A percentile compares a stretch with the other conserved stretches of the same genome.
Evolutionary conservation across 1,140 invertebrate genomes (phyloP).

Genomic region (Scaptodrosophila lebanonensis): DNA sequence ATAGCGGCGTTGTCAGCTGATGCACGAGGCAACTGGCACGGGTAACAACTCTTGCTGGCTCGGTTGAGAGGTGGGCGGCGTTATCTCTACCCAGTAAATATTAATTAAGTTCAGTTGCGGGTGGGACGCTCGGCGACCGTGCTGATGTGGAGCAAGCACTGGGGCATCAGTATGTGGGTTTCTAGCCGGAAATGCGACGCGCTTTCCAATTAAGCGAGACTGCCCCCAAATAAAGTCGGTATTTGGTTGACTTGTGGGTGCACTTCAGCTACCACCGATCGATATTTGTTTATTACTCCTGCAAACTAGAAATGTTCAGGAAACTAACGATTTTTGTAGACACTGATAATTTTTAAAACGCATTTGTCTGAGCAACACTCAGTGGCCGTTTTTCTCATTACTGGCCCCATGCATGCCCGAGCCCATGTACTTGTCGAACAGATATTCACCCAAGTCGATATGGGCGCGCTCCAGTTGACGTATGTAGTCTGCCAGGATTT

Average conservation of each 20-base stretch:
- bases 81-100: too few relatives aligned
- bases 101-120: too few relatives aligned
- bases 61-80: too few relatives aligned
- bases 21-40: background rate
- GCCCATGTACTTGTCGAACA: conserved; percentile 82
- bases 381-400: background rate
- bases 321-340: too few relatives aligned
- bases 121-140: too few relatives aligned
- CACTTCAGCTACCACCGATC: background rate
- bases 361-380: too few relatives aligned
- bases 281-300: too few relatives aligned
- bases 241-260: conserved; percentile 26
- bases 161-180: conserved; percentile 16
- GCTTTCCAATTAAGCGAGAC: conserved; percentile 63
- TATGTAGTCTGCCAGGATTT: conserved; percentile 84
- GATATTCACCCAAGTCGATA: conserved; percentile 84
- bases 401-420: conserved; percentile 24
- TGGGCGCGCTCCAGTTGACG: conserved; percentile 85
- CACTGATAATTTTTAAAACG: too few relatives aligned
- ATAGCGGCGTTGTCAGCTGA: conserved; percentile 3
- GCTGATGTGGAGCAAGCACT: too few relatives aligned
- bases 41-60: background rate
- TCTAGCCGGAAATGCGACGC: conserved; percentile 68
- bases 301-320: too few relatives aligned
- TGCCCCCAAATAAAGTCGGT: conserved; percentile 4